Evolutionary conservation across 2,888 invertebrate species (phyloP).

Genomic region (Cylindroiulus punctatus): DNA sequence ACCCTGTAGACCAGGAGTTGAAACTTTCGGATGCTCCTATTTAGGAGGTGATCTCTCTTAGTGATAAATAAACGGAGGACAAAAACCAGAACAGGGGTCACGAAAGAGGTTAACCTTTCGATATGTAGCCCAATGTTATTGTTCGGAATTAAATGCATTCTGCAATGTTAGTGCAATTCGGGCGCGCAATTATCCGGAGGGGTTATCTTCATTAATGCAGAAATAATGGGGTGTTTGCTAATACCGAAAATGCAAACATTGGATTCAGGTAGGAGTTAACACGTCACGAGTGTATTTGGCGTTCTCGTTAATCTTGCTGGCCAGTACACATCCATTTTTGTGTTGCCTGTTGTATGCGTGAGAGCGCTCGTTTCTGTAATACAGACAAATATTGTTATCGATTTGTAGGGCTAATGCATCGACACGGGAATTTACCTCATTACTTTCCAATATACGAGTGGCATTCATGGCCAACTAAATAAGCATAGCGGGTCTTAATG

Average conservation of each 20-base stretch:
- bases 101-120: not conserved
- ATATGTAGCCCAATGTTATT: not conserved
- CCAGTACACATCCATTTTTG: not conserved
- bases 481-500: not conserved
- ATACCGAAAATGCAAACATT: not conserved
- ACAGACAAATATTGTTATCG: not conserved
- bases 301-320: slow-evolving; percentile 12
- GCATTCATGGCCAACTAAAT: not conserved
- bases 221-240: slow-evolving; percentile 14
- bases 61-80: not conserved
- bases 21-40: not conserved
- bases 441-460: not conserved
- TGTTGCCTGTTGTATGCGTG: no score
- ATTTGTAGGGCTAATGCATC: slow-evolving; percentile 5
- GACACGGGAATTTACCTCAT: not conserved
- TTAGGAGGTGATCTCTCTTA: not conserved
- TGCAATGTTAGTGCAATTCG: slow-evolving; percentile 5
- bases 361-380: not conserved
- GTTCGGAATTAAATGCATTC: slow-evolving; percentile 33
- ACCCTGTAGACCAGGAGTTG: not conserved
- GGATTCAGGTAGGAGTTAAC: slow-evolving; percentile 34
- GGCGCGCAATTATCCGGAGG: slow-evolving; percentile 11
- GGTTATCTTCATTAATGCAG: slow-evolving; percentile 42
- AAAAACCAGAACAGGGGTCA: not conserved
- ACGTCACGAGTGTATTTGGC: not conserved